phyloP scores from a whole-genome alignment of 2,888 invertebrate genomes.

The Margaritifera margaritifera region DNA sequence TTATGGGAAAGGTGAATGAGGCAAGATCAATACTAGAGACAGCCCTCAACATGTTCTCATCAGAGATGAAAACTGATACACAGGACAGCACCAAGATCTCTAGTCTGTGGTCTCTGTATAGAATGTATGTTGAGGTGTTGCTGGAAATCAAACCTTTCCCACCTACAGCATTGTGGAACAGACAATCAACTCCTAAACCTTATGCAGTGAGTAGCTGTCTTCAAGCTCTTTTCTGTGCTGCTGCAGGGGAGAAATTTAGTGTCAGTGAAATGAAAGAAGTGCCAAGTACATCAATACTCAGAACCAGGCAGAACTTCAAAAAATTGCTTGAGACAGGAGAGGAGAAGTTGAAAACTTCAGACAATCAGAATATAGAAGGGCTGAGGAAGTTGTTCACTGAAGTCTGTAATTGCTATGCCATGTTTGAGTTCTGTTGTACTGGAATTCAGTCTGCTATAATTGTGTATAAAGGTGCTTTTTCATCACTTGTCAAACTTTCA shows the following conservation, averaged over 20 bases:
- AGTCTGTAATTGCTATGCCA: slow-evolving; percentile 55
- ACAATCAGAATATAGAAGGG: not conserved
- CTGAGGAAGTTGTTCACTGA: slow-evolving; percentile 17
- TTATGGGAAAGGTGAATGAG: slow-evolving; percentile 60
- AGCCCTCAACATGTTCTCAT: slow-evolving; percentile 54
- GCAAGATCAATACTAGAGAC: slow-evolving; percentile 62
- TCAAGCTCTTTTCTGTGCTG: slow-evolving; percentile 33
- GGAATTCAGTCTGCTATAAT: slow-evolving; percentile 42
- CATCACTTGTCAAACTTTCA: slow-evolving; percentile 1
- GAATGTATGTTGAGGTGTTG: slow-evolving; percentile 42
- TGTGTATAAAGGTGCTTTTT: slow-evolving; percentile 18
- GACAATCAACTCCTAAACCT: slow-evolving; percentile 3
- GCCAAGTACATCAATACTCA: slow-evolving; percentile 29
- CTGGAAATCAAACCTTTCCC: slow-evolving; percentile 32
- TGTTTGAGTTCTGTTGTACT: slow-evolving; percentile 64
- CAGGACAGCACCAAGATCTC: slow-evolving; percentile 9
- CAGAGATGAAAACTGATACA: slow-evolving; percentile 12
- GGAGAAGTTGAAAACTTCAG: slow-evolving; percentile 7
- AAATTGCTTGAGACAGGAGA: slow-evolving; percentile 19
- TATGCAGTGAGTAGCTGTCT: slow-evolving; percentile 24
- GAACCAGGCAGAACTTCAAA: slow-evolving; percentile 30
- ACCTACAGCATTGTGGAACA: slow-evolving; percentile 13
- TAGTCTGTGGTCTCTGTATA: slow-evolving; percentile 43
- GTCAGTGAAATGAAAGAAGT: slow-evolving; percentile 18
- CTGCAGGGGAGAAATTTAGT: slow-evolving; percentile 42